Evolutionary conservation across 2,888 invertebrate genomes (phyloP).

Genomic region (Reticulitermes lucifugus): DNA sequence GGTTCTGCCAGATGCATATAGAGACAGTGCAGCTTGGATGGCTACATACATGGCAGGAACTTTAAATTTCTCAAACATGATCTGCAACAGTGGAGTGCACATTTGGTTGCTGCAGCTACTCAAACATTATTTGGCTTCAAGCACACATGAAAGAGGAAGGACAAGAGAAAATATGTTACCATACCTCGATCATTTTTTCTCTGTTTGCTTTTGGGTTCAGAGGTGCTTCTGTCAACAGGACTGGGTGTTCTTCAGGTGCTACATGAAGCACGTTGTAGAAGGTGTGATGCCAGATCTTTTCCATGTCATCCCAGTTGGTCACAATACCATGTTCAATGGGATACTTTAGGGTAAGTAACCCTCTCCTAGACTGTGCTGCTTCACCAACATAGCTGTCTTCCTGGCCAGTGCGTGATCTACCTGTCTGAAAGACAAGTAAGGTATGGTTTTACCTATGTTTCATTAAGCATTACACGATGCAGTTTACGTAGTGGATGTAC

Average conservation of each 20-base stretch:
- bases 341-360: conserved; percentile 95
- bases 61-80: conserved; percentile 94
- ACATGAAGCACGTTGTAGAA: conserved; percentile 97
- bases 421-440: conserved; percentile 69
- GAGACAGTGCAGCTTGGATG: conserved; percentile 91
- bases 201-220: conserved; percentile 90
- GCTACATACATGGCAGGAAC: conserved; percentile 95
- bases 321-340: conserved; percentile 98
- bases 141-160: background rate
- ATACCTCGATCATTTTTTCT: conserved; percentile 84
- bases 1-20: conserved; percentile 96
- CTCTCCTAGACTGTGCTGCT: conserved; percentile 96
- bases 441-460: background rate
- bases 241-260: conserved; percentile 83
- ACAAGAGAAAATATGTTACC: background rate
- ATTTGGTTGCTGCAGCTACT: background rate
- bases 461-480: background rate
- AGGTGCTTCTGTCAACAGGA: conserved; percentile 88
- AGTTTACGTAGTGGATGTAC: too few species aligned
- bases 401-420: conserved; percentile 98
- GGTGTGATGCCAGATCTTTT: conserved; percentile 99
- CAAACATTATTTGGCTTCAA: background rate
- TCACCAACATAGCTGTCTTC: conserved; percentile 97
- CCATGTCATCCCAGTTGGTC: conserved; percentile 99
- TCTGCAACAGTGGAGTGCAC: conserved; percentile 64